Evolutionary conservation across 92 coral and sea anemone species (phyloP), one percentile per base, ranked within the genome.

Genomic region (Pocillopora grandis): DNA sequence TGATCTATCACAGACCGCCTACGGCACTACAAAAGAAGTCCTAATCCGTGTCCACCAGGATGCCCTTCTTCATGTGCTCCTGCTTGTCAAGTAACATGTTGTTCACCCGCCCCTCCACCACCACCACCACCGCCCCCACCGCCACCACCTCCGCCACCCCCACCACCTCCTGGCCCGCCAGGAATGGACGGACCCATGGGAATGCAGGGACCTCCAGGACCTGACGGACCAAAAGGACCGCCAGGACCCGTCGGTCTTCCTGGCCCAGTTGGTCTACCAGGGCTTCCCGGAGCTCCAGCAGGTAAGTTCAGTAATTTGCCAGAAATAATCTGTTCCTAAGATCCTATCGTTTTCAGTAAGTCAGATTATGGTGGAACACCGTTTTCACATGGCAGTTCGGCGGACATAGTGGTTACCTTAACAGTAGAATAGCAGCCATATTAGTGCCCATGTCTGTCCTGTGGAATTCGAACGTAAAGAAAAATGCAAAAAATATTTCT

Each of bases 151-250:
- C 95, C 97, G 1, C 88, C 94, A 16, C 97, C 97, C 2, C 93
- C 94, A 20, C 93, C 97, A 62, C 90, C 93, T 17, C 93, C 96
- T 9, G 94, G 94, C 6, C 97, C 97, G 23, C 97, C 97, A 19
- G 97, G 97, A 42, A 78, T 82, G n/a, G 94, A 93, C 57, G 94
- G 97, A 20, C 98, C 95, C 36, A 83, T 81, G 78, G 93, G 93
- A 77, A 59, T 77, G 21, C 82, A 86, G 48, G 98, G 98, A 23
- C 95, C 98, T 1, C 95, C 83, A 62, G 98, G 98, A 84, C 92
- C 91, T 12, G 98, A 94, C 69, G 98, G 98, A 52, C 94, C 95
- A 2, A 91, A 89, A 58, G 98, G 98, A 81, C 93, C 93, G 15
- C 80, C 92, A 20, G 98, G 97, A 15, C 85, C 82, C 8, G 86